These are phyloP conservation scores for Oryzias sinensis DNA, from an alignment of 2,797 vertebrate species.

Conservation along the genomic window DNA sequence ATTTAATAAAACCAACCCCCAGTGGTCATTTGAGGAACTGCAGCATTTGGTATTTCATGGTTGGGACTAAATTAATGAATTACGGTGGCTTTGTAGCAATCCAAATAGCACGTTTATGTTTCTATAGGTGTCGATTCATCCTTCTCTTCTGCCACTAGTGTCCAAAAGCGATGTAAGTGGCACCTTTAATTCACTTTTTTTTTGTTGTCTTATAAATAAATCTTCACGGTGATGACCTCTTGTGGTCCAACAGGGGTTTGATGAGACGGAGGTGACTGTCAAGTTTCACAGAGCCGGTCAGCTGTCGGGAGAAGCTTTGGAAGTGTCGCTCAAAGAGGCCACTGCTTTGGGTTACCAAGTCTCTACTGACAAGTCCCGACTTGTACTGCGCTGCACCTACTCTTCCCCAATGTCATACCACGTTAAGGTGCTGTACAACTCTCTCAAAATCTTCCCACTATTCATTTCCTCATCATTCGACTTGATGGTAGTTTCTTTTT, in stretches of 20 bases:
- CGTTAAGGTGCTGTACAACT: conserved; percentile 38
- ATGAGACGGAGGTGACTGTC: conserved; percentile 50
- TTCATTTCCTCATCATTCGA: not conserved
- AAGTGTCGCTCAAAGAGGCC: conserved; percentile 50
- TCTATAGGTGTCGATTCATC: conserved; percentile 49
- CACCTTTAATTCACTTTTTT: not conserved
- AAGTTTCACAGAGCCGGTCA: conserved; percentile 61
- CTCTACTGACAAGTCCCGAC: conserved; percentile 48
- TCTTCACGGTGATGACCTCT: not conserved
- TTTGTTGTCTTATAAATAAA: not conserved
- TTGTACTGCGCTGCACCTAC: conserved; percentile 64
- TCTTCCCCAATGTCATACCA: conserved; percentile 63
- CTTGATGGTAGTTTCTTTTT: not conserved
- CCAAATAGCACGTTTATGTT: not conserved
- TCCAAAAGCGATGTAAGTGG: conserved; percentile 4
- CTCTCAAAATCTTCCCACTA: too few relatives aligned
- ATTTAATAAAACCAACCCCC: too few relatives aligned
- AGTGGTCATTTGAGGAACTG: too few relatives aligned
- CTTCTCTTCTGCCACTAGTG: not conserved
- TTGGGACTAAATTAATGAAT: too few relatives aligned
- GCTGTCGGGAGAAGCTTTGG: conserved; percentile 35
- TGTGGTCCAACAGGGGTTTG: conserved; percentile 19
- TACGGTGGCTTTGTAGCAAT: not conserved
- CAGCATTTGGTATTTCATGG: too few relatives aligned
- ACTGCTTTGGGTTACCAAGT: conserved; percentile 69